Evolutionary conservation across 1,140 invertebrate species (phyloP).

Genomic region (honey bee (Apis mellifera)): Amel_HAv3.1 CM009936.2:6844501-6845000

Average conservation of each 20-base stretch:
- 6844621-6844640: no score
- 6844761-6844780: no score
- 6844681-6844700: no score
- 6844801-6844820: no score
- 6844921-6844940: background rate
- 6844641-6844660: no score
- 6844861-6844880: conserved; percentile 17
- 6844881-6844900: background rate
- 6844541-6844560: conserved; percentile 11
- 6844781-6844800: no score
- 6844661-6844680: no score
- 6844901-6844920: background rate
- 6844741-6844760: no score
- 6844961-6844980: no score
- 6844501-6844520: conserved; percentile 11
- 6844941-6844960: background rate
- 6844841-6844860: background rate
- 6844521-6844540: background rate
- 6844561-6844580: background rate
- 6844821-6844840: background rate
- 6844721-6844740: no score
- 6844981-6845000: background rate
- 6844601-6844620: no score
- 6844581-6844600: background rate
- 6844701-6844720: no score